Conservation (phyloP, 2,888 invertebrate genomes). For the Synergus japonicus region DNA sequence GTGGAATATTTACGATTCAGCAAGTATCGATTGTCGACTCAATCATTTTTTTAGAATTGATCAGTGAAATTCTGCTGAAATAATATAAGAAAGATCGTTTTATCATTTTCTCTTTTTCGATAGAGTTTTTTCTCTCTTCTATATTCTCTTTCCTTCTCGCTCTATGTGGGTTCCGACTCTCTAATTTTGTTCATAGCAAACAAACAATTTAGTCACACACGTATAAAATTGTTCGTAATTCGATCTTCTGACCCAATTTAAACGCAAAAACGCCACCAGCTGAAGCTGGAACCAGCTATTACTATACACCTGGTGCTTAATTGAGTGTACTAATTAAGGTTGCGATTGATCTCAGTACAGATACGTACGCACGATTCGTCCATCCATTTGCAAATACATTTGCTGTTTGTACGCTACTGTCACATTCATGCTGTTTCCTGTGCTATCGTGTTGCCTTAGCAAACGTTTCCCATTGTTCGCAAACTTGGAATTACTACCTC, state of each 20-base stretch:
- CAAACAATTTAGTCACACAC: conserved; percentile 67
- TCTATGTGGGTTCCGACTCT: conserved; percentile 26
- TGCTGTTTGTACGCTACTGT: conserved; percentile 4
- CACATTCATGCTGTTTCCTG: conserved; percentile 9
- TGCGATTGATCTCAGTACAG: conserved; percentile 63
- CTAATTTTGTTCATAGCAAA: conserved; percentile 63
- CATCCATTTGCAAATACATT: conserved; percentile 19
- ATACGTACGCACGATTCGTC: conserved; percentile 46
- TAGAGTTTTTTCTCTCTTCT: too few species aligned
- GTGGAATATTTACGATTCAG: too few species aligned
- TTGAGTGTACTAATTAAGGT: conserved; percentile 71
- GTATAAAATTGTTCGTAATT: conserved; percentile 71
- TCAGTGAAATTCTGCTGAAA: too few species aligned
- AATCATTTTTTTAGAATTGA: too few species aligned
- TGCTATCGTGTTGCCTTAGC: conserved; percentile 11
- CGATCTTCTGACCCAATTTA: conserved; percentile 57
- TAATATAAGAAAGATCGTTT: too few species aligned
- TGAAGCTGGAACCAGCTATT: conserved; percentile 50
- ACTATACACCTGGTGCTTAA: conserved; percentile 58
- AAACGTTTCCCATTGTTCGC: conserved; percentile 25
- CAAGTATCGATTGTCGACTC: too few species aligned
- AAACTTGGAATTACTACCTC: conserved; percentile 25
- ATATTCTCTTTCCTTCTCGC: not conserved
- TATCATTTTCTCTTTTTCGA: too few species aligned
- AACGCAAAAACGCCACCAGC: conserved; percentile 49